These are phyloP conservation scores for Cliona cf. orientalis DNA, from an alignment of 37 sponge, comb jelly and placozoan species.

Conservation along the genomic window DNA sequence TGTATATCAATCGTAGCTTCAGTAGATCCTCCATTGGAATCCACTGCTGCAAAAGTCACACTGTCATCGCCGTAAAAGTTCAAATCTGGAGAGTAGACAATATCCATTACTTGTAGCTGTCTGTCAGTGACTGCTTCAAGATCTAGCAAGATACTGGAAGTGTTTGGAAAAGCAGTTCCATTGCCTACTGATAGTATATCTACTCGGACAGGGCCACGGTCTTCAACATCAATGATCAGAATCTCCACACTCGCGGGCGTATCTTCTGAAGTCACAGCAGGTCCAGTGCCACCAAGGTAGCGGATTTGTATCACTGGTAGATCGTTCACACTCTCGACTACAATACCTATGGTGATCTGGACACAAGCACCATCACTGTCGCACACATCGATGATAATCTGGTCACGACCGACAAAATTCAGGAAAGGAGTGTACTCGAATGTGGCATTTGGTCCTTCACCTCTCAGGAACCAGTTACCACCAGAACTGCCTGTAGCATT, in stretches of 20 bases:
- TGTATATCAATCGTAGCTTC: conserved; percentile 48
- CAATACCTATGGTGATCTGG: conserved; percentile 32
- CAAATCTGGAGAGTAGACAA: conserved; percentile 74
- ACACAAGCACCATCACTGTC: conserved; percentile 61
- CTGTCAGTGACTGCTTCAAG: conserved; percentile 16
- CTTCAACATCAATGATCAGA: conserved; percentile 51
- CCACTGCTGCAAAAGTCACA: conserved; percentile 58
- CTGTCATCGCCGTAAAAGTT: conserved; percentile 73
- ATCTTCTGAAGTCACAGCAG: conserved; percentile 55
- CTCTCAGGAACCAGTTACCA: conserved; percentile 1
- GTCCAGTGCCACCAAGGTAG: not conserved
- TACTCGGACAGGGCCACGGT: conserved; percentile 33
- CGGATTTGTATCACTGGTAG: conserved; percentile 47
- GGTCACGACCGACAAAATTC: conserved; percentile 46
- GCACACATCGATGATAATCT: conserved; percentile 57
- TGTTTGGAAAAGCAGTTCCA: conserved; percentile 37
- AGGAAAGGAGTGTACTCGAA: conserved; percentile 27
- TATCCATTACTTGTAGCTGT: conserved; percentile 38
- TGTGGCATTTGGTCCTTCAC: not conserved
- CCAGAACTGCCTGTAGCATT: not conserved
- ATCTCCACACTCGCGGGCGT: conserved; percentile 47
- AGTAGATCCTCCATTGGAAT: conserved; percentile 49
- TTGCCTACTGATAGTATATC: conserved; percentile 17
- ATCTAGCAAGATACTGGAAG: not conserved
- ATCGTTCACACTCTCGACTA: conserved; percentile 77